These are phyloP conservation scores for Andrena haemorrhoa DNA, from an alignment of 2,888 invertebrate genomes.

Conservation along the genomic window DNA sequence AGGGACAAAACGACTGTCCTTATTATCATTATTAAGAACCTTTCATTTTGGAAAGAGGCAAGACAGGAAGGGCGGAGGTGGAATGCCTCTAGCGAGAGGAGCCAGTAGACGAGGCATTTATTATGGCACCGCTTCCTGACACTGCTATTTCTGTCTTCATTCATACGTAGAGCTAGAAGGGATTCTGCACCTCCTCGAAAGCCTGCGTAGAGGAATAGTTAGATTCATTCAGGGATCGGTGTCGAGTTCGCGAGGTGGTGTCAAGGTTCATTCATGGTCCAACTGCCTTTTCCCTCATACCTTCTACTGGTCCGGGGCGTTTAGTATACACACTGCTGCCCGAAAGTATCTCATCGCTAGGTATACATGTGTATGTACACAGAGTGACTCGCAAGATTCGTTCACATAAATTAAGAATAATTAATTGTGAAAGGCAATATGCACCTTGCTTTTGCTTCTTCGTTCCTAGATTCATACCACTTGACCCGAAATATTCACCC, in stretches of 20 bases:
- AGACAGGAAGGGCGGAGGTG: slow-evolving; percentile 43
- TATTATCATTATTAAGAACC: slow-evolving; percentile 74
- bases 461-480: too few relatives aligned
- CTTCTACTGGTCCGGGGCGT: slow-evolving; percentile 10
- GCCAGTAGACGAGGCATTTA: slow-evolving; percentile 75
- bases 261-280: slow-evolving; percentile 74
- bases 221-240: slow-evolving; percentile 74
- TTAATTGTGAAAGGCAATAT: too few relatives aligned
- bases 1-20: slow-evolving; percentile 70
- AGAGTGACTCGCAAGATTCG: too few relatives aligned
- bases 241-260: slow-evolving; percentile 66
- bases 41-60: slow-evolving; percentile 56
- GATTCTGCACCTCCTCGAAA: slow-evolving; percentile 63
- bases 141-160: slow-evolving; percentile 77
- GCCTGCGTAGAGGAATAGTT: slow-evolving; percentile 68
- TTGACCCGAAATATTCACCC: too few relatives aligned
- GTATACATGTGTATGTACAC: too few relatives aligned
- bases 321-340: background rate
- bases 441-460: too few relatives aligned
- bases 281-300: slow-evolving; percentile 54
- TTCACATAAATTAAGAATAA: too few relatives aligned
- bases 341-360: too few relatives aligned
- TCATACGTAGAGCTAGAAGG: slow-evolving; percentile 71
- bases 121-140: slow-evolving; percentile 78
- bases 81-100: slow-evolving; percentile 49